These are phyloP conservation scores for Colius striatus DNA, from an alignment of 2,113 vertebrate species.

Conservation along the genomic window DNA sequence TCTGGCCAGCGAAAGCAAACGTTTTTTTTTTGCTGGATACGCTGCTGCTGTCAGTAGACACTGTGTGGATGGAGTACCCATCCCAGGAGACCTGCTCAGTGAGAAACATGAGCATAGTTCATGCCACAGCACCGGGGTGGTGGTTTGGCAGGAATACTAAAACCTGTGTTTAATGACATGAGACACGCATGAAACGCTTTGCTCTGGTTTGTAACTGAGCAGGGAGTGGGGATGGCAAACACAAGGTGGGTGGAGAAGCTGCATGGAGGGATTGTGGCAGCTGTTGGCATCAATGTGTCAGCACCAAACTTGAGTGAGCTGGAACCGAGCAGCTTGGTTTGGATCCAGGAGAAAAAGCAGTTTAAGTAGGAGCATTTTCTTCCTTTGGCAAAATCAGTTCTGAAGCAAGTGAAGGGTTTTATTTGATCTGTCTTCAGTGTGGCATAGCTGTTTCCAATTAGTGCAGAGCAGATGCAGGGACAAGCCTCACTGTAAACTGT, in stretches of 20 bases:
- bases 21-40: not conserved
- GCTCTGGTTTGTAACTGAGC: not conserved
- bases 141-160: slow-evolving; percentile 13
- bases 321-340: not conserved
- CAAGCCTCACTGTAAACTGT: not conserved
- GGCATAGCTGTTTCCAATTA: not conserved
- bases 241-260: not conserved
- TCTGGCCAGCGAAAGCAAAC: not conserved
- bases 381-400: not conserved
- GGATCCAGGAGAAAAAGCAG: not conserved
- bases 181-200: not conserved
- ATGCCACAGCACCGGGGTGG: not conserved
- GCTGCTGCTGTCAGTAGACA: not conserved
- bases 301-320: not conserved
- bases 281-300: not conserved
- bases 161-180: not conserved
- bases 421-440: not conserved
- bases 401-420: not conserved
- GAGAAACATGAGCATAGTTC: not conserved
- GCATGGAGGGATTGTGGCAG: not conserved
- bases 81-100: not conserved
- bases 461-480: not conserved
- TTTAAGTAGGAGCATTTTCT: not conserved
- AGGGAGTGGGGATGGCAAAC: fast-evolving
- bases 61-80: not conserved